Evolutionary conservation across 2,113 vertebrate genomes (phyloP).

Genomic region (Octodon degus): DNA sequence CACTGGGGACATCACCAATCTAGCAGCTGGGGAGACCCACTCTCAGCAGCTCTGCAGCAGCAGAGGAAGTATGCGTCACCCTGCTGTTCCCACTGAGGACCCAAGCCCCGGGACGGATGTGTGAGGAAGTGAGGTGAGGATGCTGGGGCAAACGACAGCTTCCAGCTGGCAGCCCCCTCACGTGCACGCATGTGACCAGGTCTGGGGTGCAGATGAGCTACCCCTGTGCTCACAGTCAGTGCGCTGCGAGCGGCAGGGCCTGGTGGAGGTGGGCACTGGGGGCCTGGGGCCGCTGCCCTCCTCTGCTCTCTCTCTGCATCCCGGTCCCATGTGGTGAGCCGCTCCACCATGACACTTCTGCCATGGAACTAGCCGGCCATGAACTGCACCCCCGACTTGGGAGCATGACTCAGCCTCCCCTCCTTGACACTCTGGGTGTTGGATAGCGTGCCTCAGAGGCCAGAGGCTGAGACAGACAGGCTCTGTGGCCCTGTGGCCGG

Average conservation of each 20-base stretch:
- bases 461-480: neutral
- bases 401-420: neutral
- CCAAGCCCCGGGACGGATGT: neutral
- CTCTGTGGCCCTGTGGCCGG: neutral
- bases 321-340: neutral
- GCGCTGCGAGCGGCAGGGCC: neutral
- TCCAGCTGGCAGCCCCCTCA: neutral
- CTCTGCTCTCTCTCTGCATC: neutral
- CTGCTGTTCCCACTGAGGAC: neutral
- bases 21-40: neutral
- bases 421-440: neutral
- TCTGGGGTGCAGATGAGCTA: neutral
- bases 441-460: neutral
- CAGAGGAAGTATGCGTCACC: neutral
- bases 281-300: neutral
- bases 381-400: neutral
- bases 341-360: neutral
- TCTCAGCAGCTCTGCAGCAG: neutral
- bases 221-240: neutral
- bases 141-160: neutral
- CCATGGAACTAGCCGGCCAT: neutral
- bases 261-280: neutral
- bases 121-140: neutral
- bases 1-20: neutral
- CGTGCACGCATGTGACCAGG: neutral